phyloP scores from a whole-genome alignment of 1,140 invertebrate genomes.

The Delia radicum region DNA sequence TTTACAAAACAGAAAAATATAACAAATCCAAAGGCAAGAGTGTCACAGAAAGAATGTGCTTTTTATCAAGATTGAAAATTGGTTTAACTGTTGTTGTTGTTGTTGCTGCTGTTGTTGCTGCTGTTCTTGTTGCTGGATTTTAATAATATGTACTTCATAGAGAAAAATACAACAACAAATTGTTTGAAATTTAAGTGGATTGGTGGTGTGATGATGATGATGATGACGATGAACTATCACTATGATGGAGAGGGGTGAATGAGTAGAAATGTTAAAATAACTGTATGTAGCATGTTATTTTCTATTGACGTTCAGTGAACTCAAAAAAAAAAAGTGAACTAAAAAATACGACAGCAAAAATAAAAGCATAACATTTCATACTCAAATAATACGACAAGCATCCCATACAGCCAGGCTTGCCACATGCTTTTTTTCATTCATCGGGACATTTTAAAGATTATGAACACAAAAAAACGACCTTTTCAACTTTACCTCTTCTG shows the following conservation, averaged over 20 bases:
- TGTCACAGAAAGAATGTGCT: slow-evolving; percentile 8
- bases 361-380: slow-evolving; percentile 12
- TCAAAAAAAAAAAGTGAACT: background rate
- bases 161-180: too few species aligned
- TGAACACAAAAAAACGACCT: too few species aligned
- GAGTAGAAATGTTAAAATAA: background rate
- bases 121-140: background rate
- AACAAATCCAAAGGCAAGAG: background rate
- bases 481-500: too few species aligned
- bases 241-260: background rate
- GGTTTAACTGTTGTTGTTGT: background rate
- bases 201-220: background rate
- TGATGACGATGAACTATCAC: background rate
- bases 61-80: slow-evolving; percentile 17
- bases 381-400: background rate
- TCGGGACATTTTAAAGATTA: background rate
- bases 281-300: background rate
- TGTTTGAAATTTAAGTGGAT: background rate
- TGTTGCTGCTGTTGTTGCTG: too few species aligned
- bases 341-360: slow-evolving; percentile 15
- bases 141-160: too few species aligned
- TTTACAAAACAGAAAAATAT: background rate
- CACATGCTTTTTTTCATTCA: background rate
- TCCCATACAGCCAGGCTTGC: background rate
- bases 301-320: slow-evolving; percentile 23